Percentiles rank a stretch among this genome's conserved stretches.
These are phyloP conservation scores for Nothocercus julius DNA, from an alignment of 2,113 vertebrate species.

Conservation along the genomic window DNA sequence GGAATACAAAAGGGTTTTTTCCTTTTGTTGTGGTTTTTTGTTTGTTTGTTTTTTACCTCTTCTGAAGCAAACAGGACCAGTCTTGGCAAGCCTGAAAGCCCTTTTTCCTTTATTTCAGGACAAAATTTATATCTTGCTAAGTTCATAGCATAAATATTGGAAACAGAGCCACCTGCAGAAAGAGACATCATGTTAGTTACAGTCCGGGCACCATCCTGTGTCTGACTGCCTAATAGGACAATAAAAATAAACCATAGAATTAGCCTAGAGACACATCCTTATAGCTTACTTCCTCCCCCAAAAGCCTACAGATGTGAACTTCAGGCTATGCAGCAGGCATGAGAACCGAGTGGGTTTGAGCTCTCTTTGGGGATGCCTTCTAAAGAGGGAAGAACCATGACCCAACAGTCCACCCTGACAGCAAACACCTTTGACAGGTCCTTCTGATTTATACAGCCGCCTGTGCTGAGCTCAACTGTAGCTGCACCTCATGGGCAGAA, in stretches of 20 bases:
- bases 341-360: background rate
- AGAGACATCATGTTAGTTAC: background rate
- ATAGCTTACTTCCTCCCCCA: background rate
- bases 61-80: constrained; percentile 85
- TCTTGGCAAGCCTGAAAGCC: constrained; percentile 80
- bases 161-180: constrained; percentile 85
- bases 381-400: background rate
- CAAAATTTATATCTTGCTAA: constrained; percentile 83
- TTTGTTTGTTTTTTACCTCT: constrained; percentile 76
- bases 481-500: background rate
- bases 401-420: background rate
- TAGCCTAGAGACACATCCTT: background rate
- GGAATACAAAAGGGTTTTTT: background rate
- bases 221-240: background rate
- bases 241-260: background rate
- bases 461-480: background rate
- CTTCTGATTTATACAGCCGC: background rate
- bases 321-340: background rate
- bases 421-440: background rate
- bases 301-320: background rate
- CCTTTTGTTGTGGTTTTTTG: background rate
- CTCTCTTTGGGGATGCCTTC: background rate
- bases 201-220: background rate
- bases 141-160: constrained; percentile 89
- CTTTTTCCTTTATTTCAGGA: constrained; percentile 86